Evolutionary conservation across 2,113 vertebrate genomes (phyloP).

Genomic region (Calonectris borealis): DNA sequence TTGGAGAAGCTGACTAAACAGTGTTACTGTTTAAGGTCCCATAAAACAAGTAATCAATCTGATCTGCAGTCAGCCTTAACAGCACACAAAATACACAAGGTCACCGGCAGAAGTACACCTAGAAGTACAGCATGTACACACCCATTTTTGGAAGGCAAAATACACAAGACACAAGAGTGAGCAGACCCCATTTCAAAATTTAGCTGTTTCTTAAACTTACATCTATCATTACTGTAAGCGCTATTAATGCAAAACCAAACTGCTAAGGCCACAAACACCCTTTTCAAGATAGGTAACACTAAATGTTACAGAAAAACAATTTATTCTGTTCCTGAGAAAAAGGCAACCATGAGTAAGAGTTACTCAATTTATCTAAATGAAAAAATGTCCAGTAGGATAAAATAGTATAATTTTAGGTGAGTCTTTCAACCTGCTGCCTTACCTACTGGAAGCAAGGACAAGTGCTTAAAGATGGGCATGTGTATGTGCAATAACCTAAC

Average conservation of each 20-base stretch:
- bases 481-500: not conserved
- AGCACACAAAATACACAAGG: not conserved
- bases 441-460: not conserved
- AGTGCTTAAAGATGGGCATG: not conserved
- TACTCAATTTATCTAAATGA: not conserved
- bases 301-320: not conserved
- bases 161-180: not conserved
- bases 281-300: not conserved
- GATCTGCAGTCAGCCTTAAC: not conserved
- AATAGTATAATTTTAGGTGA: not conserved
- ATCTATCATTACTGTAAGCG: accelerated
- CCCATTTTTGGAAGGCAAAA: not conserved
- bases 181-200: not conserved
- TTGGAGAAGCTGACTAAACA: not conserved
- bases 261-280: not conserved
- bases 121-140: not conserved
- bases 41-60: not conserved
- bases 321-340: not conserved
- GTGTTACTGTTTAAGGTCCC: not conserved
- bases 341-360: not conserved
- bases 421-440: not conserved
- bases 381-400: not conserved
- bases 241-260: not conserved
- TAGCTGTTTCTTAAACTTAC: not conserved
- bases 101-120: not conserved